phyloP scores from a whole-genome alignment of 2,113 vertebrate genomes.

The Vanacampus margaritifer region DNA sequence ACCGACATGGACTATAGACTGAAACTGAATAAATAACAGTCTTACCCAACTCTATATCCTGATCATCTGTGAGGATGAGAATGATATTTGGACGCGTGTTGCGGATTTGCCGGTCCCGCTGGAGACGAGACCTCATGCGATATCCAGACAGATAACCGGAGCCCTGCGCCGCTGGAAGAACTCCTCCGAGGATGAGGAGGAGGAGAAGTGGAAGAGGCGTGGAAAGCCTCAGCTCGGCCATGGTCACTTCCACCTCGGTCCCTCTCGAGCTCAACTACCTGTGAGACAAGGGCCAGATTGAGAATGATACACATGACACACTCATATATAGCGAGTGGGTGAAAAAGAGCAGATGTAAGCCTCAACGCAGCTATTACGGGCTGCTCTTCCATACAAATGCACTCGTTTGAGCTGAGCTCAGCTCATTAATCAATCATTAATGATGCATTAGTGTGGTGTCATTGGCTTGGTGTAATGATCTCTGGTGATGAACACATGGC shows the following conservation, averaged over 20 bases:
- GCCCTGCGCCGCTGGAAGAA: slow-evolving; percentile 67
- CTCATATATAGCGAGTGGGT: slow-evolving; percentile 17
- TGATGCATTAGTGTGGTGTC: slow-evolving; percentile 74
- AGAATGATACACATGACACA: slow-evolving; percentile 25
- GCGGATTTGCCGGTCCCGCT: slow-evolving; percentile 81
- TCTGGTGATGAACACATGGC: slow-evolving; percentile 69
- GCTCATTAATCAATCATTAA: slow-evolving; percentile 78
- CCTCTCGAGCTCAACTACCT: slow-evolving; percentile 40
- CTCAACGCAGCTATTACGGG: slow-evolving; percentile 56
- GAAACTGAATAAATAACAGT: slow-evolving; percentile 5
- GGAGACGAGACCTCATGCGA: slow-evolving; percentile 82
- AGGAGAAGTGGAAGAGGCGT: slow-evolving; percentile 69
- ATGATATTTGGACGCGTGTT: slow-evolving; percentile 96
- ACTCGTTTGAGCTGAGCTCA: slow-evolving; percentile 62
- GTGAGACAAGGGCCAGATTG: slow-evolving; percentile 25
- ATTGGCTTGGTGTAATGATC: slow-evolving; percentile 67
- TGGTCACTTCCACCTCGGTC: slow-evolving; percentile 41
- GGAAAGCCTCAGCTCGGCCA: slow-evolving; percentile 63
- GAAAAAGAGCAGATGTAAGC: slow-evolving; percentile 53
- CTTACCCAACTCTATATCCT: slow-evolving; percentile 96
- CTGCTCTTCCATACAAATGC: slow-evolving; percentile 63
- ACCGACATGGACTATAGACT: slow-evolving; percentile 14
- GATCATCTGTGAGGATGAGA: slow-evolving; percentile 94
- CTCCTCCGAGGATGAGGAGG: slow-evolving; percentile 38
- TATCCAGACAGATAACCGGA: slow-evolving; percentile 81